Evolutionary conservation across 37 sponge, comb jelly and placozoan species (phyloP).

Genomic region (Tethya wilhelma): DNA sequence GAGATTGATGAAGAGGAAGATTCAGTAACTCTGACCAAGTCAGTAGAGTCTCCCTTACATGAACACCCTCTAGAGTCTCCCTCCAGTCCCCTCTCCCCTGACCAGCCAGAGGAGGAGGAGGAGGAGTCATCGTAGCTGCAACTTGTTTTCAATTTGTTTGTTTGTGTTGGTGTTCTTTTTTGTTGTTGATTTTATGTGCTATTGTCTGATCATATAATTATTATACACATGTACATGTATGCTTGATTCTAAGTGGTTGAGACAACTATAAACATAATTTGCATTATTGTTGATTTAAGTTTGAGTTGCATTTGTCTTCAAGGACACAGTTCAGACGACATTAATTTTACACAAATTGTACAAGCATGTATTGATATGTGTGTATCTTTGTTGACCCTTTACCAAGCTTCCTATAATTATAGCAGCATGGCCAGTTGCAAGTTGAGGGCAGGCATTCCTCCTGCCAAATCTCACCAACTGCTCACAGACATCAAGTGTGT

Average conservation of each 20-base stretch:
- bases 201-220: not conserved
- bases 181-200: not conserved
- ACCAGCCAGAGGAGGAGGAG: not conserved
- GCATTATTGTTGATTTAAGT: not conserved
- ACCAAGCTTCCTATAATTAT: too few relatives aligned
- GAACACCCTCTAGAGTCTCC: not conserved
- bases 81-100: not conserved
- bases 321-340: not conserved
- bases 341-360: too few relatives aligned
- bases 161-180: not conserved
- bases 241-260: not conserved
- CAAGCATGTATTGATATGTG: too few relatives aligned
- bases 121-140: too few relatives aligned
- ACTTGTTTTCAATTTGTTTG: too few relatives aligned
- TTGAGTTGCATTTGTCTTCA: not conserved
- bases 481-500: not conserved
- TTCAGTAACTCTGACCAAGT: too few relatives aligned
- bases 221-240: not conserved
- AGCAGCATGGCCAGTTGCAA: too few relatives aligned
- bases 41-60: too few relatives aligned
- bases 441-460: too few relatives aligned
- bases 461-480: constrained; percentile 17
- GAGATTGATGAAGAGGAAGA: constrained; percentile 24
- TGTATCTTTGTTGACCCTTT: too few relatives aligned
- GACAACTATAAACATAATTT: not conserved